phyloP scores from a whole-genome alignment of 2,797 vertebrate genomes.

The Nyctibius grandis region DNA sequence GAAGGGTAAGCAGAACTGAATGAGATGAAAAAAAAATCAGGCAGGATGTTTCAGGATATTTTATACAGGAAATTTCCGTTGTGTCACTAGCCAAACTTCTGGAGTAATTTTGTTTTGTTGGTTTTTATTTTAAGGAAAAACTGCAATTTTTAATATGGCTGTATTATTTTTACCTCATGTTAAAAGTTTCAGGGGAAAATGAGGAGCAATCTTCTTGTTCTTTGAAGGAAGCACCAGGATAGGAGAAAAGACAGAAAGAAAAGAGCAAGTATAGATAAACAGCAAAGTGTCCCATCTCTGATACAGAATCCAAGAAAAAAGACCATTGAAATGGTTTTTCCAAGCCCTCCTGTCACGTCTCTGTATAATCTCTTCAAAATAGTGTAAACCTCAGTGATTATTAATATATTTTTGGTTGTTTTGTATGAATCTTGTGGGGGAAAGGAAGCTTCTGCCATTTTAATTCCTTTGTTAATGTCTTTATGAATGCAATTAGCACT shows the following conservation, averaged over 20 bases:
- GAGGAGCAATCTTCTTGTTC: not conserved
- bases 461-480: slow-evolving; percentile 81
- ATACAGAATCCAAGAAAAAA: not conserved
- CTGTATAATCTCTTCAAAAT: not conserved
- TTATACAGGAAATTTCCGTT: not conserved
- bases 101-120: not conserved
- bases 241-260: not conserved
- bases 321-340: not conserved
- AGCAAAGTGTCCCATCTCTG: not conserved
- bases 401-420: slow-evolving; percentile 39
- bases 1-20: not conserved
- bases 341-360: not conserved
- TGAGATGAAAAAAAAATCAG: not conserved
- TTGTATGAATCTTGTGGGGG: slow-evolving; percentile 48
- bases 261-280: not conserved
- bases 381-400: slow-evolving; percentile 1
- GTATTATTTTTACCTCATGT: not conserved
- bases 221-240: not conserved
- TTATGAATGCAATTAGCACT: slow-evolving; percentile 82
- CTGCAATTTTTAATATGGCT: not conserved
- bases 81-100: not conserved
- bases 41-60: not conserved
- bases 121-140: not conserved
- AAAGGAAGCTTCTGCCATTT: slow-evolving; percentile 71
- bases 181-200: not conserved